Conservation (phyloP, 1,140 invertebrate genomes). For the Teleopsis dalmanni region DNA sequence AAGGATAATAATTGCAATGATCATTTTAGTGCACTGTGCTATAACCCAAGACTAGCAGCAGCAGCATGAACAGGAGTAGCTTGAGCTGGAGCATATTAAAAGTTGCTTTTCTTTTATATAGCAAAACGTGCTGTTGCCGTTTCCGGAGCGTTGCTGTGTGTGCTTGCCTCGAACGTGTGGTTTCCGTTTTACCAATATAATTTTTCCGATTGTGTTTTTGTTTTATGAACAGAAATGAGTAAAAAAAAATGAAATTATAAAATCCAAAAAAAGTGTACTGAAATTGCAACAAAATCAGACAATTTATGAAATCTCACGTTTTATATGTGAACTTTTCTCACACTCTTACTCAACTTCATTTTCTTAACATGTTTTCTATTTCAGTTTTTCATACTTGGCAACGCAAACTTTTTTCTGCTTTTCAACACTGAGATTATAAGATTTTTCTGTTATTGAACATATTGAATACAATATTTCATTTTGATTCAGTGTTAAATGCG, state of each 20-base stretch:
- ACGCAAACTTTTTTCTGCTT: neutral
- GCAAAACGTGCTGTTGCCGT: neutral
- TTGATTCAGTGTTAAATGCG: too few species aligned
- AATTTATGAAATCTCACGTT: conserved; percentile 5
- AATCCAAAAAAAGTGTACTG: neutral
- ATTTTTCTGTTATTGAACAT: too few species aligned
- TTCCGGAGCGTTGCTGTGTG: neutral
- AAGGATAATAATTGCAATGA: too few species aligned
- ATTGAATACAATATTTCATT: too few species aligned
- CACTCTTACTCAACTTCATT: neutral
- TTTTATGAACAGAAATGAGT: too few species aligned
- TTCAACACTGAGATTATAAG: too few species aligned
- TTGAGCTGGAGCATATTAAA: too few species aligned
- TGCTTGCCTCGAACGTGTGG: neutral
- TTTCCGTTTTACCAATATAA: too few species aligned
- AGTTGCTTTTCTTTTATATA: neutral
- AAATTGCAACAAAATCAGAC: neutral
- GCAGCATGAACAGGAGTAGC: too few species aligned
- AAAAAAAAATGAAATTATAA: too few species aligned
- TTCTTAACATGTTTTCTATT: neutral
- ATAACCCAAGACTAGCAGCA: neutral
- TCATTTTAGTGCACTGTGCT: too few species aligned
- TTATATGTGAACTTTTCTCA: neutral
- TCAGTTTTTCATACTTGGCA: neutral
- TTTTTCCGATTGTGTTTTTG: too few species aligned